Base-by-base conservation (phyloP, 2,888 invertebrate species). In the Meiosimyza platycephala region DNA sequence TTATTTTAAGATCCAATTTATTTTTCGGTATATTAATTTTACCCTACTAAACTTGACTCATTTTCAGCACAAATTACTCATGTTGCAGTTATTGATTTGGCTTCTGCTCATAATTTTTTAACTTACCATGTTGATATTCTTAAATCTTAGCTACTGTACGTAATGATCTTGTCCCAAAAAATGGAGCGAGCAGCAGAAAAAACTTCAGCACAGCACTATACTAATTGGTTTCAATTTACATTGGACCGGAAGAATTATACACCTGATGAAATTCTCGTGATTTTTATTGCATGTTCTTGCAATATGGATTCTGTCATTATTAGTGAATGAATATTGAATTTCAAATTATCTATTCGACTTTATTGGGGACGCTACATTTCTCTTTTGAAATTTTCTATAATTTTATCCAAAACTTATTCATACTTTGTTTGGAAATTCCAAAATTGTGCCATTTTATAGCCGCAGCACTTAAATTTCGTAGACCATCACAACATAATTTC, bases 71-170 rank as follows among this genome's bases (percentile, higher is more conserved):
- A 76, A 74, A 77, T 22, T 76, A 71, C 77, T 71, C 74, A 75
- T 74, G 73, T 76, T 78, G 77, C 76, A 74, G 75, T 78, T 80
- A 80, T 80, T 82, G 79, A 81, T 79, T 83, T 79, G 80, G 80
- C 83, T 84, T 82, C 82, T 80, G 82, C 80, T 77, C 68, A 70
- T 66, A 75, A 76, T 72, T 72, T 40, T 40, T 9, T 9, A 9
- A 9, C 40, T 40, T 9, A 40, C 1, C 40, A 40, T 40, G 9
- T 40, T 40, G 40, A 40, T 40, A 9, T 9, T 40, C 40, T 40
- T 40, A 5, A 9, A 40, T 40, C 40, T 40, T 9, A 9, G 40
- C 40, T 40, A 40, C 40, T 40, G 40, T 40, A 40, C 9, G 40
- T 6, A 40, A 40, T 40, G 40, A 40, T 40, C 40, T 40, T 40